These are phyloP conservation scores for Rhinatrema bivittatum DNA, from an alignment of 2,797 vertebrate species.

Conservation along the genomic window DNA sequence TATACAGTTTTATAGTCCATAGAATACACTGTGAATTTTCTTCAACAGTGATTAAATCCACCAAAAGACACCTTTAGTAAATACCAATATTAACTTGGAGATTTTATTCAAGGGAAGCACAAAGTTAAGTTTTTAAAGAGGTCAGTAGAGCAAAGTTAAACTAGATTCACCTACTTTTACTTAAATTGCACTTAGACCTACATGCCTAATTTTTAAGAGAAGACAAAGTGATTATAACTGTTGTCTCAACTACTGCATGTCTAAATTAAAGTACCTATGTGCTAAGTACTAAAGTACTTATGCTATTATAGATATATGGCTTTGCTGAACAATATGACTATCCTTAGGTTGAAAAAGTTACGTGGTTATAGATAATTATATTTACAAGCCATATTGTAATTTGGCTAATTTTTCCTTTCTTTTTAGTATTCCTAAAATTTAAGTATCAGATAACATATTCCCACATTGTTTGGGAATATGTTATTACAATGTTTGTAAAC, in stretches of 20 bases:
- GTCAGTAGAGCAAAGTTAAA: slow-evolving; percentile 46
- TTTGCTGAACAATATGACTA: slow-evolving; percentile 20
- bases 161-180: slow-evolving; percentile 47
- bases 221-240: neutral
- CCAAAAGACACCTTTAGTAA: too few species aligned
- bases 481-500: neutral
- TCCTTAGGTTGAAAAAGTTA: neutral
- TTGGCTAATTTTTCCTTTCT: neutral
- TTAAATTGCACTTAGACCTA: slow-evolving; percentile 74
- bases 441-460: neutral
- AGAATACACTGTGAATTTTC: too few species aligned
- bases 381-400: neutral
- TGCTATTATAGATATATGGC: slow-evolving; percentile 42
- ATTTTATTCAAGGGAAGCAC: slow-evolving; percentile 24
- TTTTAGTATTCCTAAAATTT: neutral
- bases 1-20: too few species aligned
- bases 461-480: too few species aligned
- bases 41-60: too few species aligned
- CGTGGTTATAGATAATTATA: slow-evolving; percentile 2
- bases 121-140: slow-evolving; percentile 66
- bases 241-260: slow-evolving; percentile 6
- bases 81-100: too few species aligned
- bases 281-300: slow-evolving; percentile 3
- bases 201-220: slow-evolving; percentile 18
- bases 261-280: slow-evolving; percentile 7